A percentile compares a stretch with the other conserved stretches of the same genome.
Conservation (phyloP, 2,797 vertebrate species). For the Peromyscus aztecus region DNA sequence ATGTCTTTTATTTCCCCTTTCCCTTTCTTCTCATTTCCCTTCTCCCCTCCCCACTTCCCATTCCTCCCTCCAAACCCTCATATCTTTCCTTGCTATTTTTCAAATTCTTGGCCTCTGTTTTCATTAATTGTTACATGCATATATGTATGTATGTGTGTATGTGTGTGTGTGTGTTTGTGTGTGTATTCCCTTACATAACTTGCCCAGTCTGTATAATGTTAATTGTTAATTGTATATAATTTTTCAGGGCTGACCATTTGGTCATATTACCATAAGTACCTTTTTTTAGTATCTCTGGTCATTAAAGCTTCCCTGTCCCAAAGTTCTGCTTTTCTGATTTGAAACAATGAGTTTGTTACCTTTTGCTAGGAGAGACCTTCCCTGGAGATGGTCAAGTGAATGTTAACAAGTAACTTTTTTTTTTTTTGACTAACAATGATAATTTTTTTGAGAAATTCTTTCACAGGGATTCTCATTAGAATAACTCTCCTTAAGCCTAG, state of each 20-base stretch:
- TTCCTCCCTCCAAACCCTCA: not conserved
- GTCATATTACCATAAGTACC: not conserved
- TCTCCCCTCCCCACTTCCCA: not conserved
- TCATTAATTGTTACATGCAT: not conserved
- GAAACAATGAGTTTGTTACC: not conserved
- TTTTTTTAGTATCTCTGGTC: not conserved
- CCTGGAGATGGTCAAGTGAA: not conserved
- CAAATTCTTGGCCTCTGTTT: not conserved
- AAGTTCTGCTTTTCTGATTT: not conserved
- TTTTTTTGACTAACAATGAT: not conserved
- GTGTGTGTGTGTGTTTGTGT: no score
- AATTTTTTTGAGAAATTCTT: constrained; percentile 24
- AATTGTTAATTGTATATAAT: no score
- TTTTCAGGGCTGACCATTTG: not conserved
- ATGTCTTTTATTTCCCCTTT: not conserved
- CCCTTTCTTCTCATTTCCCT: not conserved
- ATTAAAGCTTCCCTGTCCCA: not conserved
- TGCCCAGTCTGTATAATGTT: not conserved
- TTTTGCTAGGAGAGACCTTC: not conserved
- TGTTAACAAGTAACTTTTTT: not conserved
- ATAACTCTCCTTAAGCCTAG: constrained; percentile 61
- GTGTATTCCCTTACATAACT: not conserved
- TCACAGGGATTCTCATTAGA: constrained; percentile 1
- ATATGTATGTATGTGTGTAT: not conserved
- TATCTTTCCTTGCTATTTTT: not conserved